Evolutionary conservation across 1,140 invertebrate species (phyloP).

Genomic region (Aphidius ervi): DNA sequence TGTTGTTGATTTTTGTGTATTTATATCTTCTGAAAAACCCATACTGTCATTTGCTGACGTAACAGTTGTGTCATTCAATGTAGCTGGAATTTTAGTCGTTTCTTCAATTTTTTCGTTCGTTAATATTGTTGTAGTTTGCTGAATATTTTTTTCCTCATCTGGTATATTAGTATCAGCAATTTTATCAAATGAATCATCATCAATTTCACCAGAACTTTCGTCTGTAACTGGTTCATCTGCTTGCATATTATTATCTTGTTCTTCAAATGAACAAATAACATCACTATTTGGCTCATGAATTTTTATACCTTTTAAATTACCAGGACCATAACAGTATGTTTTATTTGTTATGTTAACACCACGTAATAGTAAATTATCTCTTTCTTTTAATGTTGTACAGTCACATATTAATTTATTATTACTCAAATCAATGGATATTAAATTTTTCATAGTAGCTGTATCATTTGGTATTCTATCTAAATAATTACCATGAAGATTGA

Average conservation of each 20-base stretch:
- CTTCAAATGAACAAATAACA: slow-evolving; percentile 36
- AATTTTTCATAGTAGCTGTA: slow-evolving; percentile 54
- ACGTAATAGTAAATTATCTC: slow-evolving; percentile 34
- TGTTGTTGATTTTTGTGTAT: slow-evolving; percentile 18
- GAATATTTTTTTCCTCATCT: slow-evolving; percentile 12
- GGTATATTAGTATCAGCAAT: slow-evolving; percentile 5
- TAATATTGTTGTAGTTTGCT: no score
- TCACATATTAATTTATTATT: slow-evolving; percentile 65
- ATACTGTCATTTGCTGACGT: slow-evolving; percentile 7
- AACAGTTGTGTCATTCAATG: not conserved
- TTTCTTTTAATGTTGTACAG: slow-evolving; percentile 36
- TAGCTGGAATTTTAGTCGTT: not conserved
- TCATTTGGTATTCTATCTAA: slow-evolving; percentile 35
- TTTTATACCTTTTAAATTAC: slow-evolving; percentile 29
- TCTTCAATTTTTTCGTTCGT: not conserved
- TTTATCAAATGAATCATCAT: slow-evolving; percentile 16
- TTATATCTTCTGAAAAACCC: slow-evolving; percentile 38
- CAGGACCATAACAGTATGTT: slow-evolving; percentile 33
- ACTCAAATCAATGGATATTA: slow-evolving; percentile 60
- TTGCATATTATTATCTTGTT: slow-evolving; percentile 43
- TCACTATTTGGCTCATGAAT: slow-evolving; percentile 33
- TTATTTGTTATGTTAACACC: slow-evolving; percentile 39
- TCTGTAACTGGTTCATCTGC: slow-evolving; percentile 28
- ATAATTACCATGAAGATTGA: slow-evolving; percentile 38
- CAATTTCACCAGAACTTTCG: slow-evolving; percentile 22